Evolutionary conservation across 2,888 invertebrate species (phyloP).

Genomic region (Thymelicus sylvestris): DNA sequence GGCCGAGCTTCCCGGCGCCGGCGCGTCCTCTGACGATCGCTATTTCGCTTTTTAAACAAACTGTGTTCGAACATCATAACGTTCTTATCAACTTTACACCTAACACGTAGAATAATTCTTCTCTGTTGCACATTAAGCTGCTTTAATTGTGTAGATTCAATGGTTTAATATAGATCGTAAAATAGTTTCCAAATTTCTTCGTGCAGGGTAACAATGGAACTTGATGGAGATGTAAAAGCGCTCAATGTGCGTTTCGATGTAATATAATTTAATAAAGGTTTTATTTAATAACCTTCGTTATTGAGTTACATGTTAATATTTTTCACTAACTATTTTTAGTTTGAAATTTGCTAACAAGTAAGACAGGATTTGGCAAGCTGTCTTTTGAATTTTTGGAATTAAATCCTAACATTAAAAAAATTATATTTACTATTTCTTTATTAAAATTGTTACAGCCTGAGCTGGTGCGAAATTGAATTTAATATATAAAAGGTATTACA

Average conservation of each 20-base stretch:
- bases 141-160: slow-evolving; percentile 47
- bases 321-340: slow-evolving; percentile 39
- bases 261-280: slow-evolving; percentile 48
- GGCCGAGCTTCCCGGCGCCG: slow-evolving; percentile 21
- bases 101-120: slow-evolving; percentile 22
- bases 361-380: no score
- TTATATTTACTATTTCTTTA: background rate
- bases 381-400: no score
- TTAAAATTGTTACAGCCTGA: background rate
- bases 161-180: slow-evolving; percentile 53
- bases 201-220: slow-evolving; percentile 74
- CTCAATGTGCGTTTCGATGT: slow-evolving; percentile 60
- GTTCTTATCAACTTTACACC: background rate
- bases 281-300: slow-evolving; percentile 33
- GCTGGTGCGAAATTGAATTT: background rate
- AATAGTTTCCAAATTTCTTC: slow-evolving; percentile 76
- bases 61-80: slow-evolving; percentile 6
- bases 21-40: background rate
- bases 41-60: slow-evolving; percentile 13
- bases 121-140: slow-evolving; percentile 42
- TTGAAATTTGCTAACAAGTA: background rate
- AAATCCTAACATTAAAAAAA: no score
- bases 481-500: no score
- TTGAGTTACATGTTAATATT: slow-evolving; percentile 42
- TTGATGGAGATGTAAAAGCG: slow-evolving; percentile 56